phyloP scores from a whole-genome alignment of 2,888 invertebrate genomes.

The Zootermopsis nevadensis region DNA sequence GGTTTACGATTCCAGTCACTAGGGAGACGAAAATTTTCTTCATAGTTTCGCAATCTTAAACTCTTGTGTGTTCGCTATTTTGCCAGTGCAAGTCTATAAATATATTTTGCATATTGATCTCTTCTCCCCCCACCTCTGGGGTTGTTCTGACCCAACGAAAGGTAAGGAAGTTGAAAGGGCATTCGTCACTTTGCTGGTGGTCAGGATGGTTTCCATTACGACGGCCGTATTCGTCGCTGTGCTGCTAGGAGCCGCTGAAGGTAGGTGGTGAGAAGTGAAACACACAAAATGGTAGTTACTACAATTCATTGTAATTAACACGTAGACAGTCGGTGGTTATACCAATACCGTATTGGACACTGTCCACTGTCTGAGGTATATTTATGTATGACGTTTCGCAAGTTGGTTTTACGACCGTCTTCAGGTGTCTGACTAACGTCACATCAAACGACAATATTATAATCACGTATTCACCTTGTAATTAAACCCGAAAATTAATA shows the following conservation, averaged over 20 bases:
- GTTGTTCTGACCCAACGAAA: not conserved
- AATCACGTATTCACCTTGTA: no score
- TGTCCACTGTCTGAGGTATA: no score
- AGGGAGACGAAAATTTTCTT: not conserved
- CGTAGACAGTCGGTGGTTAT: no score
- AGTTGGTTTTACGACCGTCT: no score
- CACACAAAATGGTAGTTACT: no score
- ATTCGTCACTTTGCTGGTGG: not conserved
- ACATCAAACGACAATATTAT: no score
- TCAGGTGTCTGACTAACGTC: no score
- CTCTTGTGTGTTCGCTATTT: not conserved
- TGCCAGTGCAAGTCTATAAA: constrained; percentile 16
- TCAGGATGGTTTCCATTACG: not conserved
- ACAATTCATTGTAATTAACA: no score
- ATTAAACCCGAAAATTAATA: no score
- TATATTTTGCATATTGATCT: constrained; percentile 8
- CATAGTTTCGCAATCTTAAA: not conserved
- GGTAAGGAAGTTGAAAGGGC: not conserved
- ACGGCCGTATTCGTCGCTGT: not conserved
- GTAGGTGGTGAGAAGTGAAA: not conserved
- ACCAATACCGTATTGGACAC: no score
- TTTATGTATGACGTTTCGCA: no score
- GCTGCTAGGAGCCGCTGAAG: not conserved
- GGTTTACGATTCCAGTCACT: no score
- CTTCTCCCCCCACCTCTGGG: not conserved